Evolutionary conservation across 2,113 vertebrate species (phyloP).

Genomic region (Dendrocopos noguchii): DNA sequence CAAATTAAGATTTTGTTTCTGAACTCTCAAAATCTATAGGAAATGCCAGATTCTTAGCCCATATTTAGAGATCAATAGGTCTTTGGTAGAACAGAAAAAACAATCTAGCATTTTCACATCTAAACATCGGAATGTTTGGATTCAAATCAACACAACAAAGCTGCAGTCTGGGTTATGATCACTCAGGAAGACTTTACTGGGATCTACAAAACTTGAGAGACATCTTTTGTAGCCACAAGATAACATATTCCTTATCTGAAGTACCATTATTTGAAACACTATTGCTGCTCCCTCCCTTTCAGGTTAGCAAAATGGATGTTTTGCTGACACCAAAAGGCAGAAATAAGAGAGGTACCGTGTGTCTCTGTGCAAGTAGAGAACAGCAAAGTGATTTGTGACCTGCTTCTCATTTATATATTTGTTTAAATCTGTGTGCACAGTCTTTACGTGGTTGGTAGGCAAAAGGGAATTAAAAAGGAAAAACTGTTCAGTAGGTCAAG

Average conservation of each 20-base stretch:
- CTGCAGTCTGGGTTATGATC: not conserved
- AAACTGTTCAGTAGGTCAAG: constrained; percentile 29
- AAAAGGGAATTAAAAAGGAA: not conserved
- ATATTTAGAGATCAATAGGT: not conserved
- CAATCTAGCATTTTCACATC: not conserved
- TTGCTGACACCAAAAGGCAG: constrained; percentile 60
- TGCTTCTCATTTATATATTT: not conserved
- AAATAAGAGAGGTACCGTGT: not conserved
- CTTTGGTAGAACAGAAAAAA: not conserved
- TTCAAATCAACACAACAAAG: not conserved
- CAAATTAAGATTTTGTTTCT: not conserved
- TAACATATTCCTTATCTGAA: not conserved
- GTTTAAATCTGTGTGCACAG: not conserved
- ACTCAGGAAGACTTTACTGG: not conserved
- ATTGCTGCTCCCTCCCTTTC: not conserved
- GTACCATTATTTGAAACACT: not conserved
- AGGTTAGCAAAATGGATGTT: constrained; percentile 1
- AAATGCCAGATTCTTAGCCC: not conserved
- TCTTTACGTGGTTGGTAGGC: not conserved
- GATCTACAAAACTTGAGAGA: not conserved
- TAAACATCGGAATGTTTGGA: not conserved
- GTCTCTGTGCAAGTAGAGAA: not conserved
- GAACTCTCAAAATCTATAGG: not conserved
- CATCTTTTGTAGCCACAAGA: not conserved
- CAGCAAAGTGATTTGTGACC: not conserved